Percentiles rank a stretch among this genome's conserved stretches.
Conservation (phyloP, 1,140 invertebrate genomes). For the Bombyx mandarina region DNA sequence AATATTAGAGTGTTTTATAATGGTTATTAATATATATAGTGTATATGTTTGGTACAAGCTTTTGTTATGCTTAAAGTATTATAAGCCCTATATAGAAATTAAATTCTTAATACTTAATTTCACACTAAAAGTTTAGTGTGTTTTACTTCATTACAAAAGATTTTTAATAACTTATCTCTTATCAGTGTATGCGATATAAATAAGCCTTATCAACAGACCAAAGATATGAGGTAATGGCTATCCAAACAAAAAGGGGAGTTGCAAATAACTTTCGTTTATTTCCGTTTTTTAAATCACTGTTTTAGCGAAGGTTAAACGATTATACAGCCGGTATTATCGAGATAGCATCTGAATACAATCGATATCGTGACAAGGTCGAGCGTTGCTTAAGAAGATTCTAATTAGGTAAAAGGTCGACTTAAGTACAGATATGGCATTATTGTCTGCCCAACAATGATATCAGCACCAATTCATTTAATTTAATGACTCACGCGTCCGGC, state of each 20-base stretch:
- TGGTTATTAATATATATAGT: too few species aligned
- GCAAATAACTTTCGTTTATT: slow-evolving; percentile 1
- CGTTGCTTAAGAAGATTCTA: slow-evolving; percentile 32
- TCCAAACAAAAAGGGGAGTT: slow-evolving; percentile 5
- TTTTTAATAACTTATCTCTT: slow-evolving; percentile 14
- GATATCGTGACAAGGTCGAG: slow-evolving; percentile 38
- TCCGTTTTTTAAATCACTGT: not conserved
- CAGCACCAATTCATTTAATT: slow-evolving; percentile 54
- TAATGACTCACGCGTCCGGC: slow-evolving; percentile 52
- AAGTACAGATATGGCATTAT: slow-evolving; percentile 32
- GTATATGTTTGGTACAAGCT: too few species aligned
- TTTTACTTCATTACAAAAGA: too few species aligned
- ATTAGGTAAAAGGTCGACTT: slow-evolving; percentile 34
- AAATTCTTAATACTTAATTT: not conserved
- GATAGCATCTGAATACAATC: slow-evolving; percentile 30
- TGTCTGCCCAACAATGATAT: slow-evolving; percentile 36
- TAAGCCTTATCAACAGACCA: slow-evolving; percentile 2
- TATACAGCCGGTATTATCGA: slow-evolving; percentile 7
- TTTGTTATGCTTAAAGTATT: too few species aligned
- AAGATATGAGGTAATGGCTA: slow-evolving; percentile 4
- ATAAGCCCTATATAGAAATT: not conserved
- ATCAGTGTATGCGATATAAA: slow-evolving; percentile 17
- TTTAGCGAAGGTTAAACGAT: slow-evolving; percentile 1
- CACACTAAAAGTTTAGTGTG: too few species aligned
- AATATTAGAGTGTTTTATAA: too few species aligned